Conservation (phyloP, 2,113 vertebrate species). For the Desmodus rotundus region DNA sequence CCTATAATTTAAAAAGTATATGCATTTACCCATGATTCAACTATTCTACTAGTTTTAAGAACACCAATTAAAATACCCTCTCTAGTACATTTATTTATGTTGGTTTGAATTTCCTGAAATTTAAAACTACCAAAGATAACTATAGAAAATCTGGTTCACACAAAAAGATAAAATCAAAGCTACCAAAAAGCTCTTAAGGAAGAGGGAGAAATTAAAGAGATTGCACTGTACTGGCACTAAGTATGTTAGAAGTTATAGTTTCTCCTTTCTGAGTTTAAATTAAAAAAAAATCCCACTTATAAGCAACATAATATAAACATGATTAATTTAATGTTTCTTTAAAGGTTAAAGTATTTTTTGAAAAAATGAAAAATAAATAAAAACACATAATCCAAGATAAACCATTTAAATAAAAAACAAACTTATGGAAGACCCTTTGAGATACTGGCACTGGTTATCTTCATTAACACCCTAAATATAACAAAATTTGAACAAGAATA, state of each 20-base stretch:
- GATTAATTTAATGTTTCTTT: neutral
- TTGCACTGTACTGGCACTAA: neutral
- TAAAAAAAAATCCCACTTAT: neutral
- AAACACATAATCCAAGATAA: neutral
- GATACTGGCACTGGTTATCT: neutral
- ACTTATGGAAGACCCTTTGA: too few relatives aligned
- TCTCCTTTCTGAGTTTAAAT: neutral
- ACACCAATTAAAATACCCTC: neutral
- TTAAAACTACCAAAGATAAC: neutral
- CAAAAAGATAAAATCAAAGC: neutral
- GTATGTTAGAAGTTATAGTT: neutral
- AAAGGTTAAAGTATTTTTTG: neutral
- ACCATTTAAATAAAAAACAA: neutral
- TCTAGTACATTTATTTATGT: neutral
- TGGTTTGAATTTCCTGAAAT: neutral
- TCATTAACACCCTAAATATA: neutral
- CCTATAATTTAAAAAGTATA: slow-evolving; percentile 79
- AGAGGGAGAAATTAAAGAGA: neutral
- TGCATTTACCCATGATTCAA: slow-evolving; percentile 24
- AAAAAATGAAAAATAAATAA: neutral
- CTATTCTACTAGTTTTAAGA: neutral
- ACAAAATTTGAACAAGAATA: neutral
- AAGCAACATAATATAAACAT: neutral
- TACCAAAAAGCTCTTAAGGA: neutral
- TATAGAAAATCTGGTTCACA: neutral